Conservation (phyloP, 2,888 invertebrate species). For the Molorchus minor region DNA sequence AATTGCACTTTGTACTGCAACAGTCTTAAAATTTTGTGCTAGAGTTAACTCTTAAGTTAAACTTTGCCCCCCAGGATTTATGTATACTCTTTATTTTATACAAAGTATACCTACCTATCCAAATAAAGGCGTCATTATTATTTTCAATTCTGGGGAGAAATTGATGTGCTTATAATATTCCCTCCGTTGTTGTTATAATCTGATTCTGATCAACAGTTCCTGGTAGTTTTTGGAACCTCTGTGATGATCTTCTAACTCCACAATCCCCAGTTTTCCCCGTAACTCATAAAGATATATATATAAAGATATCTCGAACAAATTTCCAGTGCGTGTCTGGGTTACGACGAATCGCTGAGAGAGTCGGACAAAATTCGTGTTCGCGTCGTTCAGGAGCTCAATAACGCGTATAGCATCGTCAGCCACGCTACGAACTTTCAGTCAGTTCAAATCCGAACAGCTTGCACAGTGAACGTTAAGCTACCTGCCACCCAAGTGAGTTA, state of each 20-base stretch:
- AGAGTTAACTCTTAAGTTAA: too few species aligned
- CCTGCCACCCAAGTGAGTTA: background rate
- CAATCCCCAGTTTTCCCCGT: background rate
- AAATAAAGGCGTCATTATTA: too few species aligned
- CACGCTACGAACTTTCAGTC: background rate
- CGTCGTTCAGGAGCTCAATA: background rate
- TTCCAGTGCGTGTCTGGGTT: slow-evolving; percentile 6
- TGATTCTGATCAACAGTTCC: too few species aligned
- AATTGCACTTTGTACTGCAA: too few species aligned
- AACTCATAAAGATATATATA: background rate
- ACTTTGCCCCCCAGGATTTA: too few species aligned
- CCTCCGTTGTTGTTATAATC: too few species aligned
- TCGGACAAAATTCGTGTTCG: slow-evolving; percentile 4
- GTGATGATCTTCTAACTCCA: background rate
- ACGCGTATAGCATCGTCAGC: background rate
- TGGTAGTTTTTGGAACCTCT: too few species aligned
- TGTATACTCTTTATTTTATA: too few species aligned
- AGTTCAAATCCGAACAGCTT: slow-evolving; percentile 2
- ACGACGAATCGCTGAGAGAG: slow-evolving; percentile 1
- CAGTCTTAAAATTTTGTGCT: too few species aligned
- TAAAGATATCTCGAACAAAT: slow-evolving; percentile 3
- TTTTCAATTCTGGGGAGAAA: too few species aligned
- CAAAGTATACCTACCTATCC: too few species aligned
- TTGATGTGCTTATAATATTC: too few species aligned
- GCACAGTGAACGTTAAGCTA: background rate